These are phyloP conservation scores for Eurystomus glaucurus DNA, from an alignment of 2,797 vertebrate genomes.

Conservation along the genomic window DNA sequence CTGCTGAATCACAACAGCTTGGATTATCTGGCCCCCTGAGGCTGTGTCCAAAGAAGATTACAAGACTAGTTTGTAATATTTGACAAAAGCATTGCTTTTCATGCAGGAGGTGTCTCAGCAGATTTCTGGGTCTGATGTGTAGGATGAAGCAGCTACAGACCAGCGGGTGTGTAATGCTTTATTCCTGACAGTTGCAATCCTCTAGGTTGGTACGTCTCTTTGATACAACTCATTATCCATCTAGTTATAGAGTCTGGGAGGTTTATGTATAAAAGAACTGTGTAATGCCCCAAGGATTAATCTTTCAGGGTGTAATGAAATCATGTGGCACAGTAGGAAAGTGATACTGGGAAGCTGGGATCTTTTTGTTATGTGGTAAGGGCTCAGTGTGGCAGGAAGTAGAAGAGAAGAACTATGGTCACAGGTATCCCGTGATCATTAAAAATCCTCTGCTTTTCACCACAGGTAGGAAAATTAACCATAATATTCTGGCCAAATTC, in stretches of 20 bases:
- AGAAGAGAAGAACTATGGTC: background rate
- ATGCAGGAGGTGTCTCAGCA: background rate
- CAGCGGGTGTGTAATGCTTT: background rate
- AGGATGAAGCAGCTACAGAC: background rate
- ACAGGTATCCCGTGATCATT: background rate
- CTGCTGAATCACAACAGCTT: background rate
- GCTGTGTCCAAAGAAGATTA: background rate
- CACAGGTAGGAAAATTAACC: background rate
- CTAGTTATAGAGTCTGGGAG: background rate
- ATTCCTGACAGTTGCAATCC: background rate
- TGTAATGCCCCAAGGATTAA: background rate
- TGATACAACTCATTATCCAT: slow-evolving; percentile 13
- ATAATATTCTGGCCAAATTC: background rate
- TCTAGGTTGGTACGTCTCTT: background rate
- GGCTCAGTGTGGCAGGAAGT: background rate
- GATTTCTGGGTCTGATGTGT: background rate
- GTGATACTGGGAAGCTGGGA: background rate
- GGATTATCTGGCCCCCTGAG: background rate
- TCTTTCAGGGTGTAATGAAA: background rate
- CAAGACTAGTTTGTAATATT: slow-evolving; percentile 7
- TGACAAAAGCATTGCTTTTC: background rate
- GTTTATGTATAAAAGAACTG: background rate
- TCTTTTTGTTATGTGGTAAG: background rate
- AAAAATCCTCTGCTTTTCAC: background rate
- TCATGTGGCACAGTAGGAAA: background rate